Conservation (phyloP, 2,113 vertebrate genomes). For the Scatophagus argus region DNA sequence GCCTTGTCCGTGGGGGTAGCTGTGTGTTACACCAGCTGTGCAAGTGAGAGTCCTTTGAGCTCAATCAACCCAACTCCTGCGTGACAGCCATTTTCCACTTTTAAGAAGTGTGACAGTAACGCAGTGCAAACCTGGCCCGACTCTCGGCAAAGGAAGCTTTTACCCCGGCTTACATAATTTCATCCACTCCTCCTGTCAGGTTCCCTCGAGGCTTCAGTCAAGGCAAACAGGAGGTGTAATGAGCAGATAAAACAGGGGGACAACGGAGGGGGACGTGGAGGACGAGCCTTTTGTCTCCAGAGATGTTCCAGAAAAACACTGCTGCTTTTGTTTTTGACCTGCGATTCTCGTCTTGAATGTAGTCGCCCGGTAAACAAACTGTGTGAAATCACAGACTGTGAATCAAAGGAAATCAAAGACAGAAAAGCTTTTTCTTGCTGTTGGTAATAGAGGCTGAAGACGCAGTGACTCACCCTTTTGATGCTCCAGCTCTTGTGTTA, state of each 20-base stretch:
- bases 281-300: neutral
- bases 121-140: neutral
- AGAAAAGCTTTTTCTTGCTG: neutral
- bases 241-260: neutral
- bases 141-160: neutral
- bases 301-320: neutral
- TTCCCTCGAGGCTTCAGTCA: neutral
- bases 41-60: neutral
- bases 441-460: neutral
- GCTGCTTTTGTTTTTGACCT: neutral
- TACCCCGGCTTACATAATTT: neutral
- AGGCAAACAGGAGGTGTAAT: neutral
- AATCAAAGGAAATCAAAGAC: neutral
- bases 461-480: neutral
- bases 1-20: neutral
- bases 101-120: neutral
- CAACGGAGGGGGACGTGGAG: neutral
- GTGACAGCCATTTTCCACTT: constrained; percentile 12
- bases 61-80: neutral
- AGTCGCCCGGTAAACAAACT: neutral
- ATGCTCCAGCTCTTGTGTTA: neutral
- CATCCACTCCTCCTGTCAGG: neutral
- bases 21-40: neutral
- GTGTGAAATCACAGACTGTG: neutral
- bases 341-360: neutral